Evolutionary conservation across 1,140 invertebrate genomes (phyloP), one percentile per base, ranked within the genome.

Genomic region (Camponotus vicinus): DNA sequence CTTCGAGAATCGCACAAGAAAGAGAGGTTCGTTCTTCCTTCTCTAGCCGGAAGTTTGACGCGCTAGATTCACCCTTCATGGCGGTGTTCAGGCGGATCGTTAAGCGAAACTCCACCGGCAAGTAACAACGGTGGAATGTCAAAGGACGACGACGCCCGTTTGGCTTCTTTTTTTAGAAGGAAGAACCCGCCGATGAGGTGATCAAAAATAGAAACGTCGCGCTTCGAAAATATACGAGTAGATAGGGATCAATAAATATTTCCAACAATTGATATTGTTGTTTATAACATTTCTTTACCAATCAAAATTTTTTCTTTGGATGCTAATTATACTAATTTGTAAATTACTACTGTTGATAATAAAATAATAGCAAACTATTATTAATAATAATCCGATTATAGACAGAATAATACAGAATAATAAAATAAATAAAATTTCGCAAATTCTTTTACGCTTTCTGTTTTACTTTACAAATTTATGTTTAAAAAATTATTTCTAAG

Each of bases 81-180:
- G 13, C 32, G 55, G 37, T 32, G 32, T 71, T 71, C 49, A 55
- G 84, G 55, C 63, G 73, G 76, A 86, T 88, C 55, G 69, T 73
- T 89, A 85, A 89, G 76, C 75, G 88, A 83, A 86, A 89, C 73
- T 86, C 66, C 64, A 18, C 32, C 45, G 21, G 55, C 18, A 45
- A 49, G 55, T 42, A 73, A 73, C 66, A 42, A 57, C 37, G 21
- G 21, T 21, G 40, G 66, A 82, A 82, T 82, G 79, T 82, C 79
- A 82, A 82, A 82, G 67, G 40, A 82, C 40, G 67, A 61, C n/a
- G 45, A 69, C 21, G 32, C 37, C 8, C 27, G 40, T 21, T 71
- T 8, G 55, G 18, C n/a, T 61, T 61, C 27, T 61, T 61, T 42
- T 71, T 83, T 73, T 83, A 73, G n/a, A 61, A 21, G 6, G n/a